Conservation (phyloP, 2,113 vertebrate species). For the Hippocampus barbouri region DNA sequence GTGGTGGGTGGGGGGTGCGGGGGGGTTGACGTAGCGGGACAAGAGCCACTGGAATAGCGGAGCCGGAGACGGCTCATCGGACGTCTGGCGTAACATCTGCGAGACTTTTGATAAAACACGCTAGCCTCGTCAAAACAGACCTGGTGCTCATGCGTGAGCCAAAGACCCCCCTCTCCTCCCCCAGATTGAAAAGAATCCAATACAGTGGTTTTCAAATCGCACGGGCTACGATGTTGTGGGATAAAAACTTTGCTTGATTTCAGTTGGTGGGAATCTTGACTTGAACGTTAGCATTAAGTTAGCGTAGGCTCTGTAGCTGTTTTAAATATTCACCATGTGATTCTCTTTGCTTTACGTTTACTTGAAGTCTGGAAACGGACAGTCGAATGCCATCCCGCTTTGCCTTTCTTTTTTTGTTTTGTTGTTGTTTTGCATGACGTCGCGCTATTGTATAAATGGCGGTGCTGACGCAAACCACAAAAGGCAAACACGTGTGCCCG, state of each 20-base stretch:
- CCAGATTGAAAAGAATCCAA: too few relatives aligned
- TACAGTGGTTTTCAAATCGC: too few relatives aligned
- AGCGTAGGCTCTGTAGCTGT: too few relatives aligned
- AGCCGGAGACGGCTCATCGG: conserved; percentile 18
- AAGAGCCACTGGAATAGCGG: conserved; percentile 45
- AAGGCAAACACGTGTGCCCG: conserved; percentile 28
- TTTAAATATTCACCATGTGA: too few relatives aligned
- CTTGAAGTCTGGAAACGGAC: neutral
- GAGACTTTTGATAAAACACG: conserved; percentile 14
- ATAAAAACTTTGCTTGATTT: too few relatives aligned
- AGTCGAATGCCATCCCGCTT: too few relatives aligned
- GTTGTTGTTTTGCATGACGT: neutral
- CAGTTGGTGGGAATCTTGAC: too few relatives aligned
- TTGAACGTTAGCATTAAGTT: too few relatives aligned
- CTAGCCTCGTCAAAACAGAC: neutral
- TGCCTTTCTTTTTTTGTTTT: neutral
- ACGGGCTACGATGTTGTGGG: too few relatives aligned
- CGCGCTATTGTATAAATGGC: neutral
- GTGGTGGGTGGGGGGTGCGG: too few relatives aligned
- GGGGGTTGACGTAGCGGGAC: neutral
- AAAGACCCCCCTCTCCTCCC: neutral
- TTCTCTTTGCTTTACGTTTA: neutral
- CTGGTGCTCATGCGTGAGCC: neutral
- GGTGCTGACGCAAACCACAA: conserved; percentile 43
- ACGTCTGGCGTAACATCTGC: conserved; percentile 11